Conservation (phyloP, 2,797 vertebrate genomes). For the Fistularia commersonii region DNA sequence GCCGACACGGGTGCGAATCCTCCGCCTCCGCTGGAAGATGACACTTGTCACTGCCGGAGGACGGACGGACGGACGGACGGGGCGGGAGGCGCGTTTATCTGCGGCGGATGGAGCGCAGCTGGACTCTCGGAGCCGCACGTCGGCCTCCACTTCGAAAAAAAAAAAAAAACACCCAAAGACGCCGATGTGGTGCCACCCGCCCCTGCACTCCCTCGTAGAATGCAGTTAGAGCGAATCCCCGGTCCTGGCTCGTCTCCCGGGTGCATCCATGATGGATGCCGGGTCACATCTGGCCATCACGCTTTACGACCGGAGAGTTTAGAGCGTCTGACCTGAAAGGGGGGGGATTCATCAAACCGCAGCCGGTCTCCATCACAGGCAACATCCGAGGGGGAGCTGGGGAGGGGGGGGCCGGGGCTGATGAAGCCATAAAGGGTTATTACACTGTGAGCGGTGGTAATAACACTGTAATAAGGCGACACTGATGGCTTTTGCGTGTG, state of each 20-base stretch:
- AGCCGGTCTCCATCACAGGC: conserved; percentile 41
- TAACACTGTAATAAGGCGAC: conserved; percentile 45
- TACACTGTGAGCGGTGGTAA: conserved; percentile 30
- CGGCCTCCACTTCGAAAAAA: too few species aligned
- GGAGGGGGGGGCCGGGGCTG: conserved; percentile 11
- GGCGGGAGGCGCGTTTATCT: conserved; percentile 21
- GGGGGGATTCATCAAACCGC: conserved; percentile 22
- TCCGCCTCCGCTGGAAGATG: too few species aligned
- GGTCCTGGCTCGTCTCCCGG: conserved; percentile 7
- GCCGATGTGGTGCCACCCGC: too few species aligned
- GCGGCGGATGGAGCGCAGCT: conserved; percentile 29
- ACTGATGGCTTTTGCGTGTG: conserved; percentile 20
- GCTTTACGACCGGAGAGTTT: conserved; percentile 45
- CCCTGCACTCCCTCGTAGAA: too few species aligned
- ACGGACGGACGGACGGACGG: too few species aligned
- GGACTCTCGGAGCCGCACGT: too few species aligned
- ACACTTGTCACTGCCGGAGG: too few species aligned
- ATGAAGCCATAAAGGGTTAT: conserved; percentile 23
- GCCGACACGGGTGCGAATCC: conserved; percentile 16
- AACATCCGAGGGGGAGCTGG: conserved; percentile 22
- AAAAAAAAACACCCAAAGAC: too few species aligned
- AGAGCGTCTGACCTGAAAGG: conserved; percentile 37
- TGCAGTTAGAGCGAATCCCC: too few species aligned
- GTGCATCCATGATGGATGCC: conserved; percentile 29
- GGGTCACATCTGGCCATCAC: conserved; percentile 34